Evolutionary conservation across 2,797 vertebrate species (phyloP), one percentile per base, ranked within the genome.

Genomic region (Crenichthys baileyi): DNA sequence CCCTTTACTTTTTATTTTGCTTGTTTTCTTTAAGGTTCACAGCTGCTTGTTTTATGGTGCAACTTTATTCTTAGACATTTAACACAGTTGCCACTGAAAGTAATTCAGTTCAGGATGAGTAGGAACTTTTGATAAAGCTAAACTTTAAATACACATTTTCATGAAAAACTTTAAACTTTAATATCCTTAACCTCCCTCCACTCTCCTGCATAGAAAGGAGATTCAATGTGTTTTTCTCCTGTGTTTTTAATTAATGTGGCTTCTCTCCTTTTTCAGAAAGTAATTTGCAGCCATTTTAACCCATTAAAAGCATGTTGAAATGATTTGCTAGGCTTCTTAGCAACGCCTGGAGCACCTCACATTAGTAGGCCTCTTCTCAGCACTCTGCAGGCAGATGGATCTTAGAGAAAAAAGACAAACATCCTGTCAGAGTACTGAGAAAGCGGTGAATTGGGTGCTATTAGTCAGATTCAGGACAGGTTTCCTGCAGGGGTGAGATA

Each of bases 311-410:
- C 86, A 68, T 74, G 81, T 81, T 73, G 76, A 85, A 87, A 85
- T 84, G 50, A 86, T 83, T 81, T 75, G 76, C 80, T 13, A 15
- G 67, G 93, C 86, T 87, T 90, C 96, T 91, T 94, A 94, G 95
- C 95, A 96, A 96, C 96, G 79, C 85, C 73, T 26, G 7, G 80
- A 93, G 89, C 83, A 82, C 76, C 77, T 82, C 73, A 70, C 88
- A 87, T 92, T 80, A 88, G 83, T 81, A 76, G 46, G 13, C 75
- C 50, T 81, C 79, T 77, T 50, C 63, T 84, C 75, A 71, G 85
- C 83, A 78, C 81, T 88, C 83, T 80, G 85, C 73, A 36, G 76
- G 86, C 80, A 76, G 80, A 90, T 77, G 77, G 88, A 83, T 78
- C 29, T 61, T 53, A 72, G n/a, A 41, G 61, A 0, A 9, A 9